Base-by-base conservation (phyloP, 2,888 invertebrate species). In the Drosophila pseudotakahashii region DNA sequence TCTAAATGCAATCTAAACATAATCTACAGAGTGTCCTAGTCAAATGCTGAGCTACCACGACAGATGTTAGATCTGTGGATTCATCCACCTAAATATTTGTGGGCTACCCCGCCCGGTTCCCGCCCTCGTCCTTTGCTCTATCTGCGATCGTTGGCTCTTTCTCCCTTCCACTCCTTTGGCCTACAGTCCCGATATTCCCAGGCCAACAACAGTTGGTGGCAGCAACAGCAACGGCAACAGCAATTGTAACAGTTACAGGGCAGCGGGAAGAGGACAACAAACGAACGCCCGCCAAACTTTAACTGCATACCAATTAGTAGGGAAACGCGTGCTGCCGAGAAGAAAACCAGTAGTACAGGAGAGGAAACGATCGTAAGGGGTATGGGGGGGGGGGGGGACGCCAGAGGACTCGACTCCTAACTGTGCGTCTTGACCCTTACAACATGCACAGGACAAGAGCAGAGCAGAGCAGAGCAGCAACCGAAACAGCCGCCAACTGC, bases 241-340 rank as follows among this genome's bases (percentile, higher is more conserved):
- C 63, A 73, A 79, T 77, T 76, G 75, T 75, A 79, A 85, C 78
- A 74, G 80, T 76, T 77, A 82, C 80, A 89, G 67, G 69, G 74
- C 73, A 48, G 63, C 71, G 37, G 42, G 63, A 77, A 71, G 72
- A 73, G 68, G 63, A 76, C 74, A 77, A 66, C 75, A 81, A 78
- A 78, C 13, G 41, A 63, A 48, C 64, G 80, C 80, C 84, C 88
- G 84, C 89, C 87, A 91, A 89, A 82, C 81, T 77, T 80, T 69
- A 85, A 76, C 89, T 89, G 89, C 83, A 89, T 87, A 90, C 90
- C 91, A 90, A 90, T 90, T 90, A 90, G 90, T 88, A 82, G 77
- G 70, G 78, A 79, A 89, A 84, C 91, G 90, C 90, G 91, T 90
- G 90, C 90, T 90, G 83, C 81, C 80, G 19, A 83, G 79, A 77